A percentile compares a stretch with the other conserved stretches of the same genome.
Evolutionary conservation across 2,113 vertebrate genomes (phyloP).

Genomic region (Monopterus albus): DNA sequence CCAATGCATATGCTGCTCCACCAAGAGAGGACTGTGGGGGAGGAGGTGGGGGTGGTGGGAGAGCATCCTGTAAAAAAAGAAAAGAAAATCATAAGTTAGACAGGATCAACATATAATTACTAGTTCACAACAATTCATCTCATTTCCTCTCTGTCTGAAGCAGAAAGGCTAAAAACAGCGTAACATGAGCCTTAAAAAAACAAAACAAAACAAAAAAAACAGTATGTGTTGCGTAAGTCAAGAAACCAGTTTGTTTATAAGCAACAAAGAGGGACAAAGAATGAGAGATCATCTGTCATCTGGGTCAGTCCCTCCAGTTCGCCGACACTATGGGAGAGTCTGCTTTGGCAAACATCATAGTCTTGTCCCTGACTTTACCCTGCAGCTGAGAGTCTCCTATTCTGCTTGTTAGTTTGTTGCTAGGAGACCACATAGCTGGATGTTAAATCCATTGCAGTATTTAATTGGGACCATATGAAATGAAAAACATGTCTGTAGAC

Average conservation of each 20-base stretch:
- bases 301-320: constrained; percentile 55
- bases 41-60: constrained; percentile 88
- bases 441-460: constrained; percentile 61
- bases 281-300: constrained; percentile 60
- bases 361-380: constrained; percentile 49
- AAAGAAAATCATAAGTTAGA: constrained; percentile 17
- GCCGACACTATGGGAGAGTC: constrained; percentile 49
- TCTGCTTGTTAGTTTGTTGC: constrained; percentile 77
- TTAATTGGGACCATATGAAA: constrained; percentile 76
- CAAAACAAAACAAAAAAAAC: neutral
- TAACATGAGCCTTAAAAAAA: constrained; percentile 23
- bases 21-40: constrained; percentile 88
- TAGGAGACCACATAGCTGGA: constrained; percentile 63
- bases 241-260: constrained; percentile 62
- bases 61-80: constrained; percentile 73
- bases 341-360: constrained; percentile 49
- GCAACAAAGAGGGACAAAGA: constrained; percentile 44
- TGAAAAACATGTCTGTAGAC: constrained; percentile 57
- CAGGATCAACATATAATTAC: constrained; percentile 12
- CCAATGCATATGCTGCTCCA: constrained; percentile 81
- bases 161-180: constrained; percentile 35
- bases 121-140: neutral
- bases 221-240: constrained; percentile 29
- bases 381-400: constrained; percentile 32
- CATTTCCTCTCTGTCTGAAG: neutral